Evolutionary conservation across 2,888 invertebrate species (phyloP), one percentile per base, ranked within the genome.

Genomic region (Clepsis dumicolana): DNA sequence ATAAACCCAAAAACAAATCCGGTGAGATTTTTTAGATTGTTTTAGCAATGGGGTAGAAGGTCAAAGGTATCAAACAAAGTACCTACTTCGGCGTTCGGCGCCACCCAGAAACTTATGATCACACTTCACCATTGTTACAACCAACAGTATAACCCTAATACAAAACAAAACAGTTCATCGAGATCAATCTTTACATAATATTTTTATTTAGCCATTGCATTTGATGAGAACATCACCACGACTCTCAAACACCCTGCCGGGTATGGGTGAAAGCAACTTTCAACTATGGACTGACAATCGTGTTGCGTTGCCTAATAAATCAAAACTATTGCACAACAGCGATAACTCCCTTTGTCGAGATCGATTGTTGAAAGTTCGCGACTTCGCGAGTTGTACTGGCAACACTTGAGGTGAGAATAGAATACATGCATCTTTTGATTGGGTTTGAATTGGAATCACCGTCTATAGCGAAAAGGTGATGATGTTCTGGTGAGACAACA

Each of bases 261-360:
- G 60, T 57, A 65, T 72, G 70, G 74, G 78, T 79, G 78, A 79
- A 79, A 79, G 78, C 75, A 29, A 64, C 70, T 70, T 59, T 67
- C 63, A 48, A 63, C 56, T 63, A 4, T n/a, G 38, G 32, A n/a
- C 61, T 16, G 61, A 66, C 77, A 77, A 76, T 76, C 76, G 75
- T 65, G 65, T 75, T 76, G 75, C 66, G 65, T 75, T 76, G 76
- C 76, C 72, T 73, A 76, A 75, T 68, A 74, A 70, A 70, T 67
- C 66, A 70, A 59, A 68, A 59, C 57, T 24, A 38, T 80, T 79
- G 71, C 74, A 74, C 72, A 80, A 78, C 71, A 69, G 21, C 59
- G 64, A 72, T 65, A 72, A 61, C 64, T 68, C 71, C 70, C 70
- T 68, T 70, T 48, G 62, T 41, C 48, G 48, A 50, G 61, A 57